phyloP scores from a whole-genome alignment of 2,113 vertebrate species.

The Brevimyrus niger region DNA sequence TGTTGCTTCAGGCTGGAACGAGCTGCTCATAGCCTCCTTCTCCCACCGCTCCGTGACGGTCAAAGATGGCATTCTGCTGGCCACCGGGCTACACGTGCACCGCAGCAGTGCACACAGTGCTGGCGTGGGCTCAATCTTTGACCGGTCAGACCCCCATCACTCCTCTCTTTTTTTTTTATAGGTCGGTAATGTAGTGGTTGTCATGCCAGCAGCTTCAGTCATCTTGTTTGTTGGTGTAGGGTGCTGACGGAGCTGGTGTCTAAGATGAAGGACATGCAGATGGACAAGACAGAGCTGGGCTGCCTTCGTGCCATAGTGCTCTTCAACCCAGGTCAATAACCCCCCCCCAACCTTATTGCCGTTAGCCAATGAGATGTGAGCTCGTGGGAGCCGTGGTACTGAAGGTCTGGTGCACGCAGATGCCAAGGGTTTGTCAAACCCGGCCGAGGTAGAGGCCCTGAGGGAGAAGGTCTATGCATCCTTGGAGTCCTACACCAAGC shows the following conservation, averaged over 20 bases:
- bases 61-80: constrained; percentile 72
- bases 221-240: constrained; percentile 36
- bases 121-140: constrained; percentile 75
- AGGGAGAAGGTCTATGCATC: constrained; percentile 78
- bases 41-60: constrained; percentile 74
- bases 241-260: constrained; percentile 77
- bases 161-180: not conserved
- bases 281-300: constrained; percentile 76
- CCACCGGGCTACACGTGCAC: constrained; percentile 72
- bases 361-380: not conserved
- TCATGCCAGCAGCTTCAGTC: not conserved
- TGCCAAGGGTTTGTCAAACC: constrained; percentile 75
- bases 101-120: constrained; percentile 75
- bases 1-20: constrained; percentile 68
- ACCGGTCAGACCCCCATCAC: constrained; percentile 53
- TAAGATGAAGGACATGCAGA: constrained; percentile 84
- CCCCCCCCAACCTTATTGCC: not conserved
- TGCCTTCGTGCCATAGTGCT: constrained; percentile 76
- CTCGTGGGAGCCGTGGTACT: not conserved
- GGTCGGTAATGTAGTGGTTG: not conserved
- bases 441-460: constrained; percentile 66
- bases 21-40: constrained; percentile 76
- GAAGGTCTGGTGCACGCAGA: constrained; percentile 43
- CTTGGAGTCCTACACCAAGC: constrained; percentile 73
- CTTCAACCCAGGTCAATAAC: constrained; percentile 68